phyloP scores from a whole-genome alignment of 2,113 vertebrate genomes.

The Naja naja region DNA sequence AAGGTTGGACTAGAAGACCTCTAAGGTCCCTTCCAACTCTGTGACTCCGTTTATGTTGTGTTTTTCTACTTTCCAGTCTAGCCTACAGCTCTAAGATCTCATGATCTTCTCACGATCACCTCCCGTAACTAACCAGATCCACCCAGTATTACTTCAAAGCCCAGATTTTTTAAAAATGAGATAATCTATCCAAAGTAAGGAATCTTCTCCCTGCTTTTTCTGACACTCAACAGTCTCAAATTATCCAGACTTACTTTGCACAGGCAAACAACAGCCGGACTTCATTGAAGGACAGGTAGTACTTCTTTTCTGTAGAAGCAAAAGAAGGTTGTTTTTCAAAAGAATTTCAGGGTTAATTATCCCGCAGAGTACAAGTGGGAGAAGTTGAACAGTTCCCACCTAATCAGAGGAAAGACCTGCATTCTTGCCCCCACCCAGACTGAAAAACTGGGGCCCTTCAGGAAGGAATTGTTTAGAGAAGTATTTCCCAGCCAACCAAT shows the following conservation, averaged over 20 bases:
- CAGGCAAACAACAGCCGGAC: conserved; percentile 78
- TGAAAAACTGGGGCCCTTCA: background rate
- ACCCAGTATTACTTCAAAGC: background rate
- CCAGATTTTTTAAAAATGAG: background rate
- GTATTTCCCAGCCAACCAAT: background rate
- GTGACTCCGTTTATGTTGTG: no score
- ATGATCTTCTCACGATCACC: no score
- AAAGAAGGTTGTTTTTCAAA: background rate
- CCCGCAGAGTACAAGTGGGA: background rate
- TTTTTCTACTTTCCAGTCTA: no score
- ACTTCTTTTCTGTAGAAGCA: conserved; percentile 39
- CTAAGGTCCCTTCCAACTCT: no score
- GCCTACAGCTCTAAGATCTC: no score
- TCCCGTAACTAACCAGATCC: no score
- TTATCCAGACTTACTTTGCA: conserved; percentile 78
- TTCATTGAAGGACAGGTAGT: conserved; percentile 20
- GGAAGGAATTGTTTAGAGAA: background rate
- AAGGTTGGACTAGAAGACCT: no score
- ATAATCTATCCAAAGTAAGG: background rate
- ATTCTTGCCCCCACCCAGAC: background rate
- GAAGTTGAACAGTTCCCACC: background rate
- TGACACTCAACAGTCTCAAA: background rate
- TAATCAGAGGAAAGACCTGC: background rate
- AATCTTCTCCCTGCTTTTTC: background rate
- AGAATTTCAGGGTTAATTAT: background rate